Conservation (phyloP, 2,113 vertebrate species). For the Semicossyphus pulcher region DNA sequence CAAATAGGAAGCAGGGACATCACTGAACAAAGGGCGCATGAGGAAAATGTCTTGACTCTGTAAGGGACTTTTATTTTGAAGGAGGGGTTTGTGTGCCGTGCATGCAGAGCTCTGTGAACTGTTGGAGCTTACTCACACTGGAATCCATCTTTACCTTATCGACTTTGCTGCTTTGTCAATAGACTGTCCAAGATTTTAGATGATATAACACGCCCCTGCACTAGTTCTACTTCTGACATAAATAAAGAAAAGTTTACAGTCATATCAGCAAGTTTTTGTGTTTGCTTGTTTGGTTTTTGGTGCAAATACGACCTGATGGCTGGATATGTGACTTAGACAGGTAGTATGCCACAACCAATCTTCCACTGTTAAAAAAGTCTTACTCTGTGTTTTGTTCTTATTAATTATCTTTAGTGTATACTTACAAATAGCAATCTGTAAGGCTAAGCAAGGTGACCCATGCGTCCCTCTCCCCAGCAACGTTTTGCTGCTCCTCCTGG, state of each 20-base stretch:
- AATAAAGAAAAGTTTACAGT: not conserved
- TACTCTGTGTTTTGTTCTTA: not conserved
- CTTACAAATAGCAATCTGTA: too few species aligned
- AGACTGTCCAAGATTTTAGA: not conserved
- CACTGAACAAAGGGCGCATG: conserved; percentile 39
- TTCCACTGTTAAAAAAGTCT: not conserved
- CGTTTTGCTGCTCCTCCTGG: too few species aligned
- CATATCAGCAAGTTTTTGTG: not conserved
- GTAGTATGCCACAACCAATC: not conserved
- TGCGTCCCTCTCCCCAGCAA: too few species aligned
- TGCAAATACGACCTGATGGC: not conserved
- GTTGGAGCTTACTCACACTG: too few species aligned
- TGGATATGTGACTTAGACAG: not conserved
- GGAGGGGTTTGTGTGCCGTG: too few species aligned
- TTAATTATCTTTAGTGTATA: too few species aligned
- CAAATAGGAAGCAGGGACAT: conserved; percentile 50
- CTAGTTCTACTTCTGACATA: not conserved
- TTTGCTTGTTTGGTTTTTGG: not conserved
- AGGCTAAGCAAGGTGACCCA: too few species aligned
- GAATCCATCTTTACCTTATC: too few species aligned
- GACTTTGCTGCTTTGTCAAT: not conserved
- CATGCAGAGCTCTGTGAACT: too few species aligned
- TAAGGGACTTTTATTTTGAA: too few species aligned
- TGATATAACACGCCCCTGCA: not conserved
- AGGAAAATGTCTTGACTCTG: conserved; percentile 19